phyloP scores from a whole-genome alignment of 2,797 vertebrate genomes.

The Neosilurus mollespiculum region DNA sequence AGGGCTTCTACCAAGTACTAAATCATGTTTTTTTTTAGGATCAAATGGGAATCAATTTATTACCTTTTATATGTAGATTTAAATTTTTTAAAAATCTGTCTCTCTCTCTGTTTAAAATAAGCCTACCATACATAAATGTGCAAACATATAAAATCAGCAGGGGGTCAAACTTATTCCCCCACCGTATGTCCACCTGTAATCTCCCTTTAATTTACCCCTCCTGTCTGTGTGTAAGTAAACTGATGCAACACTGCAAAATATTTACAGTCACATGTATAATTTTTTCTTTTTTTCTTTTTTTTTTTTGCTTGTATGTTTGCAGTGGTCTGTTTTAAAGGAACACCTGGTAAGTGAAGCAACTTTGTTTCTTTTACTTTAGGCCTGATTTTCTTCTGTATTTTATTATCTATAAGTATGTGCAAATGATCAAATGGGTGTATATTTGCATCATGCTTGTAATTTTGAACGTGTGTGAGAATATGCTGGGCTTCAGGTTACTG shows the following conservation, averaged over 20 bases:
- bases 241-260: not conserved
- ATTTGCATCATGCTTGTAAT: not conserved
- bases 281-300: not conserved
- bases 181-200: too few relatives aligned
- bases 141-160: too few relatives aligned
- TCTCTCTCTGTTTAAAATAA: too few relatives aligned
- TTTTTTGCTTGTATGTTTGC: not conserved
- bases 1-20: too few relatives aligned
- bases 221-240: not conserved
- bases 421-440: not conserved
- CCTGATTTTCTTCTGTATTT: not conserved
- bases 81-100: too few relatives aligned
- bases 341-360: not conserved
- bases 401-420: not conserved
- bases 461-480: too few relatives aligned
- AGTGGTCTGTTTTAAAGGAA: rapidly evolving
- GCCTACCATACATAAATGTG: too few relatives aligned
- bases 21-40: too few relatives aligned
- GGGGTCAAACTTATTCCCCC: too few relatives aligned
- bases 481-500: not conserved
- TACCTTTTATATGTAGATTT: too few relatives aligned
- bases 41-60: too few relatives aligned
- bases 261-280: not conserved
- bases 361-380: not conserved
- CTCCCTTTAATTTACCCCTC: too few relatives aligned